phyloP scores from a whole-genome alignment of 2,888 invertebrate species.

The Tenthredo scrophulariae region DNA sequence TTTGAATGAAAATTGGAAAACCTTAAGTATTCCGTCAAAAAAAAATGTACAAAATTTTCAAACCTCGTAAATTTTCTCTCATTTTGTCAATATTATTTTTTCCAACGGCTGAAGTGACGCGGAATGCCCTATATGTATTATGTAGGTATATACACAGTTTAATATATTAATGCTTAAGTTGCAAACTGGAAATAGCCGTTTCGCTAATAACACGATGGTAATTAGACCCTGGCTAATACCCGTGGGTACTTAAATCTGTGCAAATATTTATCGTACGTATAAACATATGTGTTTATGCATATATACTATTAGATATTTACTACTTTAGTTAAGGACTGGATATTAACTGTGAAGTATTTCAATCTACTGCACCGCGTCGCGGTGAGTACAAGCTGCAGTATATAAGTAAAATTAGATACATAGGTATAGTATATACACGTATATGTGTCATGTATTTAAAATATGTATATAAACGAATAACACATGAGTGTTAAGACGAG shows the following conservation, averaged over 20 bases:
- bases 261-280: background rate
- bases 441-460: too few species aligned
- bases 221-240: conserved; percentile 1
- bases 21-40: too few species aligned
- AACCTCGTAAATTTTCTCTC: too few species aligned
- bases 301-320: background rate
- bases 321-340: background rate
- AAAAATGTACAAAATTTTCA: too few species aligned
- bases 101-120: too few species aligned
- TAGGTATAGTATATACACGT: too few species aligned
- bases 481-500: background rate
- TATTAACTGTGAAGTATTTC: background rate
- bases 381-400: background rate
- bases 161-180: conserved; percentile 4
- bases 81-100: too few species aligned
- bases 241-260: background rate
- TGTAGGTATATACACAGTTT: background rate
- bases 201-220: conserved; percentile 3
- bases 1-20: too few species aligned
- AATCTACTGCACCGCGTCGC: background rate
- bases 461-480: background rate
- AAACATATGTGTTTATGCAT: background rate
- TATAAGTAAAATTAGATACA: background rate
- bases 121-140: background rate
- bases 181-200: conserved; percentile 2